Conservation (phyloP, 1,140 invertebrate genomes). For the Pseudachorutes palmiensis region DNA sequence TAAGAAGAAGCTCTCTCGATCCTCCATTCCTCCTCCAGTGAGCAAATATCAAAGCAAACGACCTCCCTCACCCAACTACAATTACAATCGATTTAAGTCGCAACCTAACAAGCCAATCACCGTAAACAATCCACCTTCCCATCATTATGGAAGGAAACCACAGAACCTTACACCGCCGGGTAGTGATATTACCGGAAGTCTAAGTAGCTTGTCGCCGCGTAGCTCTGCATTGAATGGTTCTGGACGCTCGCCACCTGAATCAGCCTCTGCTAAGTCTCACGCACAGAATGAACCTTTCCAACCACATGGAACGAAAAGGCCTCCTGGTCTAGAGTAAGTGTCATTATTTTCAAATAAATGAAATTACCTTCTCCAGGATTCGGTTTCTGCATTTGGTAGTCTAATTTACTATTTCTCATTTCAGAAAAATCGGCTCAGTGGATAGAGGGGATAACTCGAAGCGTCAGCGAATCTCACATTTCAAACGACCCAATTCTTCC, state of each 20-base stretch:
- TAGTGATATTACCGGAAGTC: constrained; percentile 49
- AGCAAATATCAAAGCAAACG: not conserved
- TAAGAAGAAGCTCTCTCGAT: constrained; percentile 52
- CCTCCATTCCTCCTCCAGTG: not conserved
- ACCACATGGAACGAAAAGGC: not conserved
- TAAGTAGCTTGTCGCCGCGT: constrained; percentile 33
- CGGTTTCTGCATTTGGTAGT: too few species aligned
- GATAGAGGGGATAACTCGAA: constrained; percentile 49
- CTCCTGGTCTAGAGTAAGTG: not conserved
- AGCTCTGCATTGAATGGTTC: constrained; percentile 25
- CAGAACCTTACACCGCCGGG: constrained; percentile 78
- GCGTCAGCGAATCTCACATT: constrained; percentile 72
- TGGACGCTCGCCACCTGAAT: constrained; percentile 24
- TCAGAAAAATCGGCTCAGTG: constrained; percentile 50
- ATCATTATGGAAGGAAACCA: constrained; percentile 60
- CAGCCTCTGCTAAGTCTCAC: not conserved
- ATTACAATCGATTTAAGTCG: not conserved
- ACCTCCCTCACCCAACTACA: not conserved
- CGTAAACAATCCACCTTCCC: not conserved
- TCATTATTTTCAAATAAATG: too few species aligned
- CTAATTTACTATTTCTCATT: too few species aligned
- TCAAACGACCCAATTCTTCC: constrained; percentile 39
- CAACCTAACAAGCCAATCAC: not conserved
- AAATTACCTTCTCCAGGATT: too few species aligned
- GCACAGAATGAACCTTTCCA: not conserved